A percentile compares a stretch with the other conserved stretches of the same genome.
These are phyloP conservation scores for Marasmarcha lunaedactyla DNA, from an alignment of 2,888 invertebrate genomes.

Conservation along the genomic window DNA sequence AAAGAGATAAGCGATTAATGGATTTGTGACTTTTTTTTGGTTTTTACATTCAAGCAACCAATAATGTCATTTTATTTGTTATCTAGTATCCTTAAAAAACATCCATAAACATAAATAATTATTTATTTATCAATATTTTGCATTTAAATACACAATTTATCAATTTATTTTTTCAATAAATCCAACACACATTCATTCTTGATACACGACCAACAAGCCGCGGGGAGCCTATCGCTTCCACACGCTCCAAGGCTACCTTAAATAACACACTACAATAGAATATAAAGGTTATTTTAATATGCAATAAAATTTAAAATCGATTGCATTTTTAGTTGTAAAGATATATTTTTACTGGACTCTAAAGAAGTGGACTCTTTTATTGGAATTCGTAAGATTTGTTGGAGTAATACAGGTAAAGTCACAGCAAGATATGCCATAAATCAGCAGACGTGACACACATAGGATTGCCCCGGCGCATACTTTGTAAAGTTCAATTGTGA, in stretches of 20 bases:
- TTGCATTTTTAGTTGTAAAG: slow-evolving; percentile 54
- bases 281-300: slow-evolving; percentile 63
- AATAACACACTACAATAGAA: slow-evolving; percentile 48
- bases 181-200: slow-evolving; percentile 42
- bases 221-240: slow-evolving; percentile 32
- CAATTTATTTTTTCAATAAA: slow-evolving; percentile 40
- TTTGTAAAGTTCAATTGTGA: slow-evolving; percentile 10
- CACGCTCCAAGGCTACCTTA: slow-evolving; percentile 22
- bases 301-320: slow-evolving; percentile 64
- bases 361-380: slow-evolving; percentile 32
- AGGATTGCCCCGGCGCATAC: slow-evolving; percentile 42
- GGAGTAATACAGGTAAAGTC: slow-evolving; percentile 41
- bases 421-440: slow-evolving; percentile 56
- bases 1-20: too few relatives aligned
- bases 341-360: slow-evolving; percentile 37
- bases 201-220: slow-evolving; percentile 41
- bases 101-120: too few relatives aligned
- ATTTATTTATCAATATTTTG: slow-evolving; percentile 5
- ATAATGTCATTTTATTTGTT: too few relatives aligned
- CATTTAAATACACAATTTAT: slow-evolving; percentile 15
- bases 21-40: too few relatives aligned
- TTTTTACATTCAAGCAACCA: too few relatives aligned
- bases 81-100: too few relatives aligned
- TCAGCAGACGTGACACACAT: slow-evolving; percentile 45
- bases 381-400: slow-evolving; percentile 50